Percentiles rank a stretch among this genome's conserved stretches.
phyloP scores from a whole-genome alignment of 2,888 invertebrate species.

The Yponomeuta sedellus region DNA sequence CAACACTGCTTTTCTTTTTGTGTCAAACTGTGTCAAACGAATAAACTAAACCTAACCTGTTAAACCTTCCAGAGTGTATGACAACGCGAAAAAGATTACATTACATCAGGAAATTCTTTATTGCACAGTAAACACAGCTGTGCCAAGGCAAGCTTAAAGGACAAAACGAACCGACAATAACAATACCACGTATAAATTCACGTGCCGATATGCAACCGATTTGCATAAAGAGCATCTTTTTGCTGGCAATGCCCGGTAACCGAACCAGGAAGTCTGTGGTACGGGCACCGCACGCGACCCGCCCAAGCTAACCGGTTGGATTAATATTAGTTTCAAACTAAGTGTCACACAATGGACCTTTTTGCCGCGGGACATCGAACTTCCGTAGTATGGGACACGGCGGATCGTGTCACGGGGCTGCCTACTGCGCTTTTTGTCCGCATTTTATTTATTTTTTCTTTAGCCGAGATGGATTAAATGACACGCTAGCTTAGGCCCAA shows the following conservation, averaged over 20 bases:
- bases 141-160: too few relatives aligned
- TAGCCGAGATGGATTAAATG: neutral
- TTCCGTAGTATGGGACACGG: slow-evolving; percentile 2
- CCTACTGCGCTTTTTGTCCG: neutral
- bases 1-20: too few relatives aligned
- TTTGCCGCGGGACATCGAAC: slow-evolving; percentile 35
- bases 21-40: too few relatives aligned
- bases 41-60: too few relatives aligned
- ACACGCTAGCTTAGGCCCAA: too few relatives aligned
- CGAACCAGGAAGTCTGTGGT: slow-evolving; percentile 19
- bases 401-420: neutral
- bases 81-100: too few relatives aligned
- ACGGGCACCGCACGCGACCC: slow-evolving; percentile 45
- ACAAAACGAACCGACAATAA: too few relatives aligned
- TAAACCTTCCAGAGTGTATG: too few relatives aligned
- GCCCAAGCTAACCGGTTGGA: slow-evolving; percentile 33
- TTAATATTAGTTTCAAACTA: slow-evolving; percentile 68
- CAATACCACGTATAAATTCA: neutral
- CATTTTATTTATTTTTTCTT: neutral
- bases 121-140: too few relatives aligned
- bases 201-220: slow-evolving; percentile 34
- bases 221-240: slow-evolving; percentile 65
- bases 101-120: too few relatives aligned
- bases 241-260: slow-evolving; percentile 37
- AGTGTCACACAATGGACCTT: slow-evolving; percentile 53